These are phyloP conservation scores for Sprattus sprattus DNA, from an alignment of 2,113 vertebrate genomes.

Conservation along the genomic window DNA sequence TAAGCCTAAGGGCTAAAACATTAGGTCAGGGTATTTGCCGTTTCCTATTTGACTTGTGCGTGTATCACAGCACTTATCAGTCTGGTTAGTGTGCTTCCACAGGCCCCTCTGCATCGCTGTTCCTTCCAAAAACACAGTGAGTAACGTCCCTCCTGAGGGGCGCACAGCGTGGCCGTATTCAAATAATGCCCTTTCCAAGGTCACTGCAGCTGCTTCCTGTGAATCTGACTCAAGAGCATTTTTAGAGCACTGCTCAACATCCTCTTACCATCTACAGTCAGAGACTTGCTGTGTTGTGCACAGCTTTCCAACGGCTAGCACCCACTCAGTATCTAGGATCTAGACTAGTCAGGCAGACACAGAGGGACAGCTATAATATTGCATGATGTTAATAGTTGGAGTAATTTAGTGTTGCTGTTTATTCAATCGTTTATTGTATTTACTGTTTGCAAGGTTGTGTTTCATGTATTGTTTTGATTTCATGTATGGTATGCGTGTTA, in stretches of 20 bases:
- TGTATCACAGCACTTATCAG: not conserved
- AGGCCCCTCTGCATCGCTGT: not conserved
- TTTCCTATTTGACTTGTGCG: not conserved
- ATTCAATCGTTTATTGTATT: too few species aligned
- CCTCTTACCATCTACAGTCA: not conserved
- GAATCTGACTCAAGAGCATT: conserved; percentile 3
- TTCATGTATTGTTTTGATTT: too few species aligned
- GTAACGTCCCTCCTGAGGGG: not conserved
- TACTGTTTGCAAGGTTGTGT: too few species aligned
- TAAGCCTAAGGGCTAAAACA: not conserved
- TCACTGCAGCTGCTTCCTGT: conserved; percentile 25
- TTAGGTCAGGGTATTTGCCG: not conserved
- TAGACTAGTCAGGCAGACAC: too few species aligned
- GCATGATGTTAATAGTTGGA: too few species aligned
- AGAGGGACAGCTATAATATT: too few species aligned
- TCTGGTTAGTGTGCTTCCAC: conserved; percentile 29
- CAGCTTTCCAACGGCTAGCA: not conserved
- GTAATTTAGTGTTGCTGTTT: too few species aligned
- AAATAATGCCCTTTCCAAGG: conserved; percentile 16
- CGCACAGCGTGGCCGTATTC: not conserved
- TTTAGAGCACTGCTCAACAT: conserved; percentile 6
- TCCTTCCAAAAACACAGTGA: not conserved
- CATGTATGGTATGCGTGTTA: too few species aligned
- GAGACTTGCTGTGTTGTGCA: not conserved
- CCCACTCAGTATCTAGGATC: too few species aligned